These are phyloP conservation scores for Diaprepes abbreviatus DNA, from an alignment of 2,888 invertebrate genomes.

Conservation along the genomic window DNA sequence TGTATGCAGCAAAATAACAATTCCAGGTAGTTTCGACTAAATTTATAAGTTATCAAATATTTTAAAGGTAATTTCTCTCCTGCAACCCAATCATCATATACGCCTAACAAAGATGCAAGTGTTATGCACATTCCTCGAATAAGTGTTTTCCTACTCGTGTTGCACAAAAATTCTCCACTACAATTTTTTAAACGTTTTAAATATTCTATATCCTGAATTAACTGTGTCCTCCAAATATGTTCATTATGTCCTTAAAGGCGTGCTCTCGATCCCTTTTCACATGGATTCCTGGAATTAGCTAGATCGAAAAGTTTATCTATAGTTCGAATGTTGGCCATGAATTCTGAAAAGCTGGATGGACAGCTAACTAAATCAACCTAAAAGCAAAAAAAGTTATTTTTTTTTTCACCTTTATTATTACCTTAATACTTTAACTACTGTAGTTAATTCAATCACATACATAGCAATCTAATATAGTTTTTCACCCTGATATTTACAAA, in stretches of 20 bases:
- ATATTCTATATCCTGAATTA: not conserved
- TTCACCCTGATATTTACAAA: too few relatives aligned
- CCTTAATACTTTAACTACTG: too few relatives aligned
- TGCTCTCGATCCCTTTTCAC: slow-evolving; percentile 40
- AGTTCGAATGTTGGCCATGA: slow-evolving; percentile 31
- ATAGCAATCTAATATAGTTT: too few relatives aligned
- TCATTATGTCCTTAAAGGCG: slow-evolving; percentile 31
- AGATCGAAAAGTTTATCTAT: slow-evolving; percentile 54
- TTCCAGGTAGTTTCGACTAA: slow-evolving; percentile 52
- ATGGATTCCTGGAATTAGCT: slow-evolving; percentile 51
- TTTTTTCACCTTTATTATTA: too few relatives aligned
- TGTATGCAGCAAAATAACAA: slow-evolving; percentile 49
- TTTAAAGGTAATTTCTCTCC: slow-evolving; percentile 12
- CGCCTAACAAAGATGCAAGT: not conserved
- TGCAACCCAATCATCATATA: slow-evolving; percentile 27
- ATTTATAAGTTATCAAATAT: slow-evolving; percentile 51
- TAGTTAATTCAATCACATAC: too few relatives aligned
- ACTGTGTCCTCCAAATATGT: slow-evolving; percentile 15
- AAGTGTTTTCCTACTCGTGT: slow-evolving; percentile 21
- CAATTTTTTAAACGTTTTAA: not conserved
- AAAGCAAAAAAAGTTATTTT: too few relatives aligned
- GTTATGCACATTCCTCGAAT: slow-evolving; percentile 27
- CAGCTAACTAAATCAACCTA: too few relatives aligned
- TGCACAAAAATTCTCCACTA: not conserved
- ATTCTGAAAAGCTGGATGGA: not conserved